These are phyloP conservation scores for Chaitophorus viminalis DNA, from an alignment of 2,888 invertebrate genomes.

Conservation along the genomic window DNA sequence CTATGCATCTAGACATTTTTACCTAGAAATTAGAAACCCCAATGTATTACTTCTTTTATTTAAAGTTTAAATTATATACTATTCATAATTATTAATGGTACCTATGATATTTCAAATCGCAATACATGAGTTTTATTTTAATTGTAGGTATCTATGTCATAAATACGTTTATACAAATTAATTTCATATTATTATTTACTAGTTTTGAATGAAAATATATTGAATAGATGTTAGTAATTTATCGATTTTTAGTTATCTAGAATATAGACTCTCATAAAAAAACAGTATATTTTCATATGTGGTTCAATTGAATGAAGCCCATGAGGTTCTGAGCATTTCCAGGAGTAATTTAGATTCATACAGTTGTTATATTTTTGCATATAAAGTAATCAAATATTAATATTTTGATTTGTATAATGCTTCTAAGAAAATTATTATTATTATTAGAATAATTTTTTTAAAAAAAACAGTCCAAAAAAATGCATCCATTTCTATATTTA, in stretches of 20 bases:
- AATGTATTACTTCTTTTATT: neutral
- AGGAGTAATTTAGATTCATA: conserved; percentile 34
- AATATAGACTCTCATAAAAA: conserved; percentile 27
- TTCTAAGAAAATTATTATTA: neutral
- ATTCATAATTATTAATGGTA: neutral
- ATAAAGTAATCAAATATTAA: conserved; percentile 22
- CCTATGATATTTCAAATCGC: neutral
- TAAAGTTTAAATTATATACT: neutral
- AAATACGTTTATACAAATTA: neutral
- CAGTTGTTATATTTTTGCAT: neutral
- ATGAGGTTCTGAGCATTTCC: neutral
- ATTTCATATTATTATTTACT: neutral
- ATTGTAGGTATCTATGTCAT: neutral
- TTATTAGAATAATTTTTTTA: neutral
- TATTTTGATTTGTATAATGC: neutral
- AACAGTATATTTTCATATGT: neutral
- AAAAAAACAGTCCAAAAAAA: neutral
- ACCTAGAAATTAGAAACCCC: no score
- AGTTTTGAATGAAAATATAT: neutral
- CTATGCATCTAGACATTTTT: no score
- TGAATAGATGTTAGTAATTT: neutral
- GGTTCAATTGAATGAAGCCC: neutral
- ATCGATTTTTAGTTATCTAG: neutral
- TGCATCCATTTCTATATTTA: neutral
- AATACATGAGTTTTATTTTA: neutral